A percentile compares a stretch with the other conserved stretches of the same genome.
Evolutionary conservation across 2,888 invertebrate genomes (phyloP).

Genomic region (Synergus itoensis): DNA sequence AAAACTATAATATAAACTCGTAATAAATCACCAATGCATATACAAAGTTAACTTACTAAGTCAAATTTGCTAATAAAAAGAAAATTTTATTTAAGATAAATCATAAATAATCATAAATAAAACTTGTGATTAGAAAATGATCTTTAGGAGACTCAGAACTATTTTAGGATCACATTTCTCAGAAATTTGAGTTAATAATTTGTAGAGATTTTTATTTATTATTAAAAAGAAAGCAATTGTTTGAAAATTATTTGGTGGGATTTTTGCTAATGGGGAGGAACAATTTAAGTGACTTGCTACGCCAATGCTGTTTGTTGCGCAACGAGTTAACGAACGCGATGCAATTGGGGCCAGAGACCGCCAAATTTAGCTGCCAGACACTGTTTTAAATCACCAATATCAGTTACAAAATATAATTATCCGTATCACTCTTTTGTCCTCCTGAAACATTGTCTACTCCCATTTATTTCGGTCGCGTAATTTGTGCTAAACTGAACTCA

Average conservation of each 20-base stretch:
- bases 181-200: neutral
- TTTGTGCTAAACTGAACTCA: neutral
- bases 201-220: neutral
- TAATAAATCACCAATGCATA: too few relatives aligned
- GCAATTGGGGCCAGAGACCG: slow-evolving; percentile 64
- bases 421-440: slow-evolving; percentile 23
- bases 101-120: neutral
- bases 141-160: neutral
- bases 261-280: slow-evolving; percentile 42
- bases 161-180: neutral
- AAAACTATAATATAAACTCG: neutral
- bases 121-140: neutral
- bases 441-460: slow-evolving; percentile 6
- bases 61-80: too few relatives aligned
- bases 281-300: slow-evolving; percentile 46
- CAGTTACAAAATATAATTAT: slow-evolving; percentile 70
- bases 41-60: too few relatives aligned
- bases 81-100: too few relatives aligned
- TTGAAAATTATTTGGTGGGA: neutral
- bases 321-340: slow-evolving; percentile 69
- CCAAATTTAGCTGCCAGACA: slow-evolving; percentile 73
- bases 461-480: slow-evolving; percentile 28
- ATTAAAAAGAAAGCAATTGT: neutral
- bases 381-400: slow-evolving; percentile 72
- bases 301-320: slow-evolving; percentile 66